These are phyloP conservation scores for Tolypeutes matacus DNA, from an alignment of 2,797 vertebrate species.

Conservation along the genomic window DNA sequence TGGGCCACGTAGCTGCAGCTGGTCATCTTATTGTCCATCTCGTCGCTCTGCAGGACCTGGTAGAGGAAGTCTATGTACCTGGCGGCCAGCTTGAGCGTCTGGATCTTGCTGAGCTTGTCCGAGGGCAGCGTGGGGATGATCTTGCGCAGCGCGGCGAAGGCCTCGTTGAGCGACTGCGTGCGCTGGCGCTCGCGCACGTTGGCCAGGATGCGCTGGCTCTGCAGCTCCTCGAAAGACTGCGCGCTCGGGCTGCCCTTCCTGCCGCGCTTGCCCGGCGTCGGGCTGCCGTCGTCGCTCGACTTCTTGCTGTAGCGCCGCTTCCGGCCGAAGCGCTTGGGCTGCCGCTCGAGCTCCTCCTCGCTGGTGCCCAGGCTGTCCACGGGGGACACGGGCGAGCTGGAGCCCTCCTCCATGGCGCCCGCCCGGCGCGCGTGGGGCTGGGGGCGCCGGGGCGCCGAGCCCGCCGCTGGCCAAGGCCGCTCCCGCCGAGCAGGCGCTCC, in stretches of 20 bases:
- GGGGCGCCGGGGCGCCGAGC: conserved; percentile 60
- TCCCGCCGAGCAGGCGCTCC: conserved; percentile 83
- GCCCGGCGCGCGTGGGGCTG: conserved; percentile 87
- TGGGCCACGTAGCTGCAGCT: conserved; percentile 99
- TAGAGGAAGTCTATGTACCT: conserved; percentile 99
- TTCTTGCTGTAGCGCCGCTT: conserved; percentile 90
- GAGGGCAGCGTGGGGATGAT: conserved; percentile 99
- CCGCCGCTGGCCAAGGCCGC: too few relatives aligned
- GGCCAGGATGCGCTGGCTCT: conserved; percentile 97
- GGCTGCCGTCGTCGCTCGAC: conserved; percentile 96
- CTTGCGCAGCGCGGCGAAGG: conserved; percentile 96
- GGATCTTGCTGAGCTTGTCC: conserved; percentile 99
- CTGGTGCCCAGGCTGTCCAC: conserved; percentile 97
- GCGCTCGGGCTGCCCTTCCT: conserved; percentile 94
- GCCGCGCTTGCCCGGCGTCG: conserved; percentile 94
- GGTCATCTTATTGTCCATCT: conserved; percentile 98
- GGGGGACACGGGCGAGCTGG: conserved; percentile 97
- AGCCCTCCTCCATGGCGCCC: conserved; percentile 91
- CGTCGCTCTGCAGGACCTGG: conserved; percentile 99
- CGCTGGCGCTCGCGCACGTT: conserved; percentile 98
- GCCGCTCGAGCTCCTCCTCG: conserved; percentile 95
- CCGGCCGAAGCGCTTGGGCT: conserved; percentile 94
- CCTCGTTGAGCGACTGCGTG: conserved; percentile 98
- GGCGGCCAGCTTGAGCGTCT: conserved; percentile 98
- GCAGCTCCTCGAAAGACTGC: conserved; percentile 97